These are phyloP conservation scores for Amazona vittata DNA, from an alignment of 2,113 vertebrate species.

Conservation along the genomic window DNA sequence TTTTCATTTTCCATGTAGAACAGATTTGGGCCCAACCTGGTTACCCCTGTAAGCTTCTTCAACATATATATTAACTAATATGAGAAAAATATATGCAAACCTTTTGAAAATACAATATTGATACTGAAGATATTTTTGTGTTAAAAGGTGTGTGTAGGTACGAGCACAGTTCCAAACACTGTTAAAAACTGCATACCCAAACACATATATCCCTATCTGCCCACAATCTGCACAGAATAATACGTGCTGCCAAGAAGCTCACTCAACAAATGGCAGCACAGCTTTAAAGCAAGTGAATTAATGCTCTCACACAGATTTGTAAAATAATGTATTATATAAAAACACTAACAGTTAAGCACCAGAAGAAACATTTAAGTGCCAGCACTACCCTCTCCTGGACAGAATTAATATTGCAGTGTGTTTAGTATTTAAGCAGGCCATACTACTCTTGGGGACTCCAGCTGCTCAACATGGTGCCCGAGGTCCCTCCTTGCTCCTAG, in stretches of 20 bases:
- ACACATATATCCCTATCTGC: neutral
- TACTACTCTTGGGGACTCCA: neutral
- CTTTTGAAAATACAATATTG: neutral
- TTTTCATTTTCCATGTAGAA: neutral
- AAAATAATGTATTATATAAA: neutral
- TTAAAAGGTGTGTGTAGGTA: neutral
- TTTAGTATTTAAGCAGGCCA: rapidly evolving
- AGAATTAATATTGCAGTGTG: neutral
- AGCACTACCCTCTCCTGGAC: neutral
- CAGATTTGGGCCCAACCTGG: too few relatives aligned
- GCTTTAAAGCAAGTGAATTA: neutral
- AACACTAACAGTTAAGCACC: neutral
- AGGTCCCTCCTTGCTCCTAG: neutral
- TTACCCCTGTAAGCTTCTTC: neutral
- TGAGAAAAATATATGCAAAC: neutral
- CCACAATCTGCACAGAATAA: neutral
- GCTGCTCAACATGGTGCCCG: rapidly evolving
- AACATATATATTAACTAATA: neutral
- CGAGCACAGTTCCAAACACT: neutral
- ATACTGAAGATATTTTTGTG: rapidly evolving
- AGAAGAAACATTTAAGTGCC: neutral
- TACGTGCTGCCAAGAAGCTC: neutral
- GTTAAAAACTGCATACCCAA: neutral
- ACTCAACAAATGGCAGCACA: neutral
- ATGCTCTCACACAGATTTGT: neutral